These are phyloP conservation scores for Takifugu bimaculatus DNA, from an alignment of 2,113 vertebrate species.

Conservation along the genomic window DNA sequence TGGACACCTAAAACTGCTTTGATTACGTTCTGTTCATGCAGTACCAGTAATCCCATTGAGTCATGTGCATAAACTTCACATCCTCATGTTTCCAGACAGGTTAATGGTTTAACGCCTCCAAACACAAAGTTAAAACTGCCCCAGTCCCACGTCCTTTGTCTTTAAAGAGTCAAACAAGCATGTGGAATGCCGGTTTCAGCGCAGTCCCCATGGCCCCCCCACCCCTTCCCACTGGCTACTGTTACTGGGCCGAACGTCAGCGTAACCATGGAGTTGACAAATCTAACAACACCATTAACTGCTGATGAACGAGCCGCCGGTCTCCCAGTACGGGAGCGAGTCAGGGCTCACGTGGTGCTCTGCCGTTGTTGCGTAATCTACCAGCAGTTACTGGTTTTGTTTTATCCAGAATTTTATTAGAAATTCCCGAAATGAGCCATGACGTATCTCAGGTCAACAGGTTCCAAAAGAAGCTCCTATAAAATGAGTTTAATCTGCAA, in stretches of 20 bases:
- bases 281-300: constrained; percentile 42
- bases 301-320: constrained; percentile 50
- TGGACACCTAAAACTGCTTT: too few species aligned
- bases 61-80: too few species aligned
- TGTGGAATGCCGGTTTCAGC: constrained; percentile 37
- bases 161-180: too few species aligned
- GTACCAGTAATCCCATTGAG: too few species aligned
- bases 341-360: constrained; percentile 21
- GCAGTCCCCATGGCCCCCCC: constrained; percentile 5
- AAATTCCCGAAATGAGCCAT: background rate
- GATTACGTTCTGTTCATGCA: too few species aligned
- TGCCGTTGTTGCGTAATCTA: background rate
- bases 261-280: constrained; percentile 37
- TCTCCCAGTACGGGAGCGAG: constrained; percentile 8
- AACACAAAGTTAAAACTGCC: too few species aligned
- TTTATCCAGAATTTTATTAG: background rate
- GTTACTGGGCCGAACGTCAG: constrained; percentile 56
- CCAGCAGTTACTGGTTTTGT: constrained; percentile 8
- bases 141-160: too few species aligned
- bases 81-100: too few species aligned
- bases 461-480: too few species aligned
- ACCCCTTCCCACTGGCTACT: constrained; percentile 17
- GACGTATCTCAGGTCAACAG: too few species aligned
- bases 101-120: too few species aligned
- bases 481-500: too few species aligned